A percentile compares a stretch with the other conserved stretches of the same genome.
Conservation (phyloP, 1,140 invertebrate genomes). For the Manduca sexta region DNA sequence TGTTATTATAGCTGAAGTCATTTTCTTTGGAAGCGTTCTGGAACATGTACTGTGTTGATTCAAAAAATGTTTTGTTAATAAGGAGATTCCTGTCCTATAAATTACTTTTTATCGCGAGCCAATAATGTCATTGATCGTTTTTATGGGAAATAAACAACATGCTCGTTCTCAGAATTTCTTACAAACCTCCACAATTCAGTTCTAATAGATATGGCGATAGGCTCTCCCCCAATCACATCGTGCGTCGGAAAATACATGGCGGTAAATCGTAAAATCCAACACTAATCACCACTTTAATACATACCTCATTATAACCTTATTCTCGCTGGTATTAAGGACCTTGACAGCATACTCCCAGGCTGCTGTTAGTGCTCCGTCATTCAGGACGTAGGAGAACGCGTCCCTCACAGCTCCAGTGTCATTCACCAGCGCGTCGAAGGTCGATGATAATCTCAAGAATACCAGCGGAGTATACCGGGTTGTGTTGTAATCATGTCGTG, state of each 20-base stretch:
- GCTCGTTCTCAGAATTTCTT: no score
- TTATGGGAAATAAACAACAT: no score
- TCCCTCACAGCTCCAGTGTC: slow-evolving; percentile 33
- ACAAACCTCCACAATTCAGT: no score
- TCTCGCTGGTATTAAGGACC: slow-evolving; percentile 60
- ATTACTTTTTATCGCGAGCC: no score
- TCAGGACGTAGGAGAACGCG: slow-evolving; percentile 24
- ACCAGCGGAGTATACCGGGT: slow-evolving; percentile 33
- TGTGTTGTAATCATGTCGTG: slow-evolving; percentile 29
- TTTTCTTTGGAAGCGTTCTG: no score
- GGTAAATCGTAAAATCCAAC: neutral
- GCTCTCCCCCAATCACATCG: no score
- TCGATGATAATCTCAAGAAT: slow-evolving; percentile 48
- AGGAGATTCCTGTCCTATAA: no score
- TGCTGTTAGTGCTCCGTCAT: slow-evolving; percentile 26
- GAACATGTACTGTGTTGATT: no score
- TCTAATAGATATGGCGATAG: no score
- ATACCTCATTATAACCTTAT: slow-evolving; percentile 67
- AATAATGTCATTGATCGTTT: no score
- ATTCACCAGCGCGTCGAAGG: slow-evolving; percentile 44
- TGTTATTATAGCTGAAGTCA: no score
- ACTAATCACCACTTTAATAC: slow-evolving; percentile 1
- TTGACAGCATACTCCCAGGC: slow-evolving; percentile 44
- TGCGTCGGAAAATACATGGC: neutral
- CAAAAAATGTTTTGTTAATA: no score